Evolutionary conservation across 2,113 vertebrate genomes (phyloP), one percentile per base, ranked within the genome.

Genomic region (Nasalis larvatus): DNA sequence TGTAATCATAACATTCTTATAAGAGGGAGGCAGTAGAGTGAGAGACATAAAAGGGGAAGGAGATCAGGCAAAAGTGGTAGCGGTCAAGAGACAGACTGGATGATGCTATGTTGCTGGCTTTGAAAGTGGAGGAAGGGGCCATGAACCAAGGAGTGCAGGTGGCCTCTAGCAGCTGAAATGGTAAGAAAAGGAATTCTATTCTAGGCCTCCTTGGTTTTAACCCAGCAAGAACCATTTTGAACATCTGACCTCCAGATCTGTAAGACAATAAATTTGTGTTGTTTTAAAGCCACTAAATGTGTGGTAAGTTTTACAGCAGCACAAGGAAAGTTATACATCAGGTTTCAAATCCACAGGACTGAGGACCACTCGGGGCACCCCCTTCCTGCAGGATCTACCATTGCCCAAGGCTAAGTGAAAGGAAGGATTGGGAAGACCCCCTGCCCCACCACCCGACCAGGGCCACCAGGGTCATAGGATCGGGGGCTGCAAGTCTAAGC

Each of bases 371-470:
- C 16, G 21, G 1, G 63, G 18, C 52, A 35, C 37, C 35, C 58
- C 9, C 14, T 45, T 42, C 21, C 35, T n/a, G 10, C 47, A 8
- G 35, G 21, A 6, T 52, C 47, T 30, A 4, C 35, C 23, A 17
- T 27, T 10, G 21, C 13, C 66, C 35, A 37, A 16, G 23, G 47
- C 47, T 7, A 32, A 80, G 52, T 3, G 0, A 20, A 7, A 27
- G 3, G n/a, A 21, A 9, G 71, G 20, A 25, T 0, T 47, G 27
- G 23, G 52, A 27, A 54, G 25, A 9, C 56, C 20, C 6, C 35
- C 14, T 18, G 0, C 4, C 6, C 27, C 13, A 12, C 3, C 14
- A 0, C 18, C 6, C 4, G 9, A 47, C 9, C 0, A 0, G 21
- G 68, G 35, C 47, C 8, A 0, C 54, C 78, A n/a, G 40, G 52